Conservation (phyloP, 2,888 invertebrate genomes). For the Beris morrisii region DNA sequence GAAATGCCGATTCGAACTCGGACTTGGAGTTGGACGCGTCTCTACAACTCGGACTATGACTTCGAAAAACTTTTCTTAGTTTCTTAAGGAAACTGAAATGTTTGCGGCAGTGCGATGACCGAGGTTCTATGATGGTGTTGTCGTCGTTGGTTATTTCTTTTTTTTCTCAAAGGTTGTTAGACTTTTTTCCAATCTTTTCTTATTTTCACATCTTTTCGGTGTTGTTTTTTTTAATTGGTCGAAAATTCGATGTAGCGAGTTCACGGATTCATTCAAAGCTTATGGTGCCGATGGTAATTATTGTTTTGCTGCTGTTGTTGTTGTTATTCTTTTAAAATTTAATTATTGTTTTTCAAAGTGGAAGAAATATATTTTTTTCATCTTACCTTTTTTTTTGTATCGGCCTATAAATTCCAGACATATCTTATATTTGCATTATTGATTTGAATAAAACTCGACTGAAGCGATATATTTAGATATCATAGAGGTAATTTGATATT, state of each 20-base stretch:
- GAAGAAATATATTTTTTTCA: too few species aligned
- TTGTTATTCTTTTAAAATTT: too few species aligned
- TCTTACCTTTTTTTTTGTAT: too few species aligned
- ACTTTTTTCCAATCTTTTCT: neutral
- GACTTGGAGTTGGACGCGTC: neutral
- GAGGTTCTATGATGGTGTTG: slow-evolving; percentile 9
- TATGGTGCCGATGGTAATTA: too few species aligned
- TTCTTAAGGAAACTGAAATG: slow-evolving; percentile 16
- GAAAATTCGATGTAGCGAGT: slow-evolving; percentile 16
- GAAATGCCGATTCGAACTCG: slow-evolving; percentile 9
- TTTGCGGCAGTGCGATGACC: slow-evolving; percentile 23
- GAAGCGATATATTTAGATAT: too few species aligned
- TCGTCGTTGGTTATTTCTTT: slow-evolving; percentile 1
- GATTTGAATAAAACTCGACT: too few species aligned
- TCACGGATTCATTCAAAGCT: too few species aligned
- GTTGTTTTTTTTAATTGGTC: slow-evolving; percentile 24
- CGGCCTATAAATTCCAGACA: too few species aligned
- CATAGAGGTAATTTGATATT: too few species aligned
- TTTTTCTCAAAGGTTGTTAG: neutral
- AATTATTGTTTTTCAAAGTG: too few species aligned
- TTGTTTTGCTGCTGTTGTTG: too few species aligned
- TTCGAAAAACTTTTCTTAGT: slow-evolving; percentile 7
- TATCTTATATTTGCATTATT: too few species aligned
- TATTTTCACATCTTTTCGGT: slow-evolving; percentile 15
- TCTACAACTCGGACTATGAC: slow-evolving; percentile 5